Percentiles rank a stretch among this genome's conserved stretches.
phyloP scores from a whole-genome alignment of 1,140 invertebrate species.

The Sarcophaga bullata region DNA sequence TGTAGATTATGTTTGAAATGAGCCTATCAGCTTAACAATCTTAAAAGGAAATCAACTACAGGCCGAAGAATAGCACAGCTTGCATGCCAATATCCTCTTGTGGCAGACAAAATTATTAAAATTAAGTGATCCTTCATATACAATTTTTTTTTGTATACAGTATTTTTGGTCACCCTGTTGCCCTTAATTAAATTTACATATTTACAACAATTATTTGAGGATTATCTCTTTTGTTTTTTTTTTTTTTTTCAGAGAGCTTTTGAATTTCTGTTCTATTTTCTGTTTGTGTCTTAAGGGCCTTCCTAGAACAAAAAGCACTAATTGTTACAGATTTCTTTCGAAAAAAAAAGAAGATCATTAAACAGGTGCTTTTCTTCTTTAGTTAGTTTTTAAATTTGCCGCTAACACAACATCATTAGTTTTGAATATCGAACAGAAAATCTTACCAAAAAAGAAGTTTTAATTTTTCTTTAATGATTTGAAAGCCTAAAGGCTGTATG shows the following conservation, averaged over 20 bases:
- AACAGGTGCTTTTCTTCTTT: conserved; percentile 27
- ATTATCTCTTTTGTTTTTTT: no score
- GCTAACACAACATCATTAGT: background rate
- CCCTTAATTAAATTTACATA: background rate
- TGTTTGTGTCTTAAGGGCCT: background rate
- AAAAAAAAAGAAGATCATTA: background rate
- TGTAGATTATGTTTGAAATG: no score
- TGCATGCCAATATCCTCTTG: no score
- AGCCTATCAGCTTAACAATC: no score
- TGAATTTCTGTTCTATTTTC: background rate
- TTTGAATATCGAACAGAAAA: background rate
- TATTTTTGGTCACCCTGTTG: background rate
- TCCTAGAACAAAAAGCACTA: background rate
- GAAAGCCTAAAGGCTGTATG: background rate
- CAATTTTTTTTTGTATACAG: background rate
- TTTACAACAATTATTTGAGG: no score
- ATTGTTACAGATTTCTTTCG: conserved; percentile 26
- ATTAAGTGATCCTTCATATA: no score
- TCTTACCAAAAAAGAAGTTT: no score
- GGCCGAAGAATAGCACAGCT: no score
- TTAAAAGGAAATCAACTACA: no score
- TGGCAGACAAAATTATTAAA: no score
- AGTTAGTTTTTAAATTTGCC: background rate
- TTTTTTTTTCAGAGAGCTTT: no score
- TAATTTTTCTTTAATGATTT: background rate